These are phyloP conservation scores for Andrena trimmerana DNA, from an alignment of 2,888 invertebrate genomes.

Conservation along the genomic window DNA sequence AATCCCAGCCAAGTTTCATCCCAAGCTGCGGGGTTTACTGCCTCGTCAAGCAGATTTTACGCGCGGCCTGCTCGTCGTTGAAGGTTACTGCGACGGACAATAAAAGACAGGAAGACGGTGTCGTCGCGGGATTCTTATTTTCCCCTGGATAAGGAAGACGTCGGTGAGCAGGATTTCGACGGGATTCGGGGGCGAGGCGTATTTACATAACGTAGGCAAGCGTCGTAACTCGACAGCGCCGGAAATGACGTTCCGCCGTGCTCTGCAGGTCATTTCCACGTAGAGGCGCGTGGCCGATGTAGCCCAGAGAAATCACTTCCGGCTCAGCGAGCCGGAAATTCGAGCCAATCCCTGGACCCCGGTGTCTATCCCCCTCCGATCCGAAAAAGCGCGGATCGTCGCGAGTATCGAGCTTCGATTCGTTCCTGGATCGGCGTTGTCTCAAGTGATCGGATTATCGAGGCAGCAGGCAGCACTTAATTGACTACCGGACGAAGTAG, in stretches of 20 bases:
- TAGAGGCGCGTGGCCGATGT: conserved; percentile 70
- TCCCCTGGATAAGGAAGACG: conserved; percentile 12
- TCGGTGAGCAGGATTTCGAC: conserved; percentile 12
- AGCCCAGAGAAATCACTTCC: conserved; percentile 76
- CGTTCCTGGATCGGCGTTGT: conserved; percentile 43
- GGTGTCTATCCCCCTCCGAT: conserved; percentile 48
- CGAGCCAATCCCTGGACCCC: conserved; percentile 70
- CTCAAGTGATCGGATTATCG: conserved; percentile 47
- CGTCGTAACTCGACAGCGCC: conserved; percentile 60
- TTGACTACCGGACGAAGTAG: conserved; percentile 8
- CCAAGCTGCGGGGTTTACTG: not conserved
- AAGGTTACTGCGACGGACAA: conserved; percentile 23
- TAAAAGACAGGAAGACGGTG: conserved; percentile 36
- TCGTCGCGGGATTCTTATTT: conserved; percentile 26
- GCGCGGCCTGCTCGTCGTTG: conserved; percentile 3
- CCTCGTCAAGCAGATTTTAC: not conserved
- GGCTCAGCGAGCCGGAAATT: conserved; percentile 78
- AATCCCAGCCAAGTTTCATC: not conserved
- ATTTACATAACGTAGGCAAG: conserved; percentile 70
- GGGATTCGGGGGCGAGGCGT: conserved; percentile 29
- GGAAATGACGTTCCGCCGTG: conserved; percentile 76
- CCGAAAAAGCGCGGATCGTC: conserved; percentile 50
- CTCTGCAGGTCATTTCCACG: conserved; percentile 77
- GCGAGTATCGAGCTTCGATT: conserved; percentile 46
- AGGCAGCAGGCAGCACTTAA: conserved; percentile 6